Conservation (phyloP, 1,140 invertebrate species). For the Trichonephila inaurata region DNA sequence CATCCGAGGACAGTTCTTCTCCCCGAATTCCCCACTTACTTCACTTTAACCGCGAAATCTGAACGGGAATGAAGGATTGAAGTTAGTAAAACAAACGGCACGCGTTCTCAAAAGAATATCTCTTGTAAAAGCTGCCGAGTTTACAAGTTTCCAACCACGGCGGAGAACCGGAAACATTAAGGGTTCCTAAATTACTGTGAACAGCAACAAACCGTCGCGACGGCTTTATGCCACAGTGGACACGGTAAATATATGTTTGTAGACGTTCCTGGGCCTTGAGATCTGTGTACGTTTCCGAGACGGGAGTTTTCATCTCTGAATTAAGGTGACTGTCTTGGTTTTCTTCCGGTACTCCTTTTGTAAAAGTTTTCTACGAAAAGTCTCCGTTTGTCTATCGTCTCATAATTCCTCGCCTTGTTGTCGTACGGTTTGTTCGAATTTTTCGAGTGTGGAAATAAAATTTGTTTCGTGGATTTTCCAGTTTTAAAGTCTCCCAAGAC, state of each 20-base stretch:
- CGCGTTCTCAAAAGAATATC: conserved; percentile 49
- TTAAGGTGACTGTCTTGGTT: conserved; percentile 33
- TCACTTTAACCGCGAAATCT: conserved; percentile 39
- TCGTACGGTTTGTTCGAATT: not conserved
- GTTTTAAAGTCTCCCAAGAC: too few species aligned
- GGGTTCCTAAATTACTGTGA: conserved; percentile 67
- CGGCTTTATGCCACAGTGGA: conserved; percentile 63
- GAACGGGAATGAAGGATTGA: conserved; percentile 18
- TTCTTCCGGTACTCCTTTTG: conserved; percentile 28
- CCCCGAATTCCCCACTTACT: not conserved
- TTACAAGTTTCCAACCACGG: conserved; percentile 60
- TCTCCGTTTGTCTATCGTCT: conserved; percentile 37
- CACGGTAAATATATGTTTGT: conserved; percentile 75
- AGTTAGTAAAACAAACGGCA: conserved; percentile 64
- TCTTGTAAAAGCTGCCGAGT: conserved; percentile 64
- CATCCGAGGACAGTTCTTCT: not conserved
- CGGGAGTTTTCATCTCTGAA: not conserved
- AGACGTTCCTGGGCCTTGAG: not conserved
- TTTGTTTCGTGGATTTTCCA: not conserved
- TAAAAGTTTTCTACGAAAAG: conserved; percentile 31
- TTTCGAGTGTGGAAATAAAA: not conserved
- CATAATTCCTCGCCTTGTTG: not conserved
- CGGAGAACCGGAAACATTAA: conserved; percentile 69
- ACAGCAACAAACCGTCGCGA: conserved; percentile 58
- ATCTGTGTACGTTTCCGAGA: not conserved